phyloP scores from a whole-genome alignment of 2,888 invertebrate genomes.

The Drosophila aldrichi region DNA sequence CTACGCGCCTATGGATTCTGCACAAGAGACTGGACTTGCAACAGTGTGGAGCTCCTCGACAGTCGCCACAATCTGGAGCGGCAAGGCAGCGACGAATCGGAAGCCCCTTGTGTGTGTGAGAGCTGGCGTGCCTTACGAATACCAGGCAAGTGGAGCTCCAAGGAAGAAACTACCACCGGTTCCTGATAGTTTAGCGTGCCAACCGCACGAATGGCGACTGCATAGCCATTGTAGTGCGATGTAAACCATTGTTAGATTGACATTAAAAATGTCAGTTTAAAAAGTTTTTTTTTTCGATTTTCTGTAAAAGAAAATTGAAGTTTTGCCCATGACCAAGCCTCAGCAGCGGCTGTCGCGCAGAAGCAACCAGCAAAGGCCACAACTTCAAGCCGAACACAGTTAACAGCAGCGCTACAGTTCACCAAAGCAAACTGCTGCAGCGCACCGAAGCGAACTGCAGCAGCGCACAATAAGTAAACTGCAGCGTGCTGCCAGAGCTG shows the following conservation, averaged over 20 bases:
- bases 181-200: conserved; percentile 65
- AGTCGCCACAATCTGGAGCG: conserved; percentile 57
- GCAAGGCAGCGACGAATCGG: conserved; percentile 55
- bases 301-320: conserved; percentile 22
- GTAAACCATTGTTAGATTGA: background rate
- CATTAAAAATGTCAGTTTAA: conserved; percentile 22
- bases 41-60: conserved; percentile 28
- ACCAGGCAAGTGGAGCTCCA: conserved; percentile 17
- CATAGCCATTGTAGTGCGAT: conserved; percentile 80
- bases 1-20: conserved; percentile 58
- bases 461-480: conserved; percentile 23
- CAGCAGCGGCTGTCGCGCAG: conserved; percentile 44
- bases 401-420: conserved; percentile 11
- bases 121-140: conserved; percentile 63
- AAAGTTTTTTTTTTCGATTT: conserved; percentile 24
- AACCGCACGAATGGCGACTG: conserved; percentile 81
- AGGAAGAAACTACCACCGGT: conserved; percentile 3
- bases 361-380: conserved; percentile 17
- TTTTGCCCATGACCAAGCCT: conserved; percentile 42
- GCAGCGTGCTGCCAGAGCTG: conserved; percentile 15
- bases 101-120: conserved; percentile 21
- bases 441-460: conserved; percentile 29
- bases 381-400: conserved; percentile 14
- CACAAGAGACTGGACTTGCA: conserved; percentile 51
- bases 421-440: conserved; percentile 15